Conservation (phyloP, 2,113 vertebrate genomes). For the Numida meleagris region DNA sequence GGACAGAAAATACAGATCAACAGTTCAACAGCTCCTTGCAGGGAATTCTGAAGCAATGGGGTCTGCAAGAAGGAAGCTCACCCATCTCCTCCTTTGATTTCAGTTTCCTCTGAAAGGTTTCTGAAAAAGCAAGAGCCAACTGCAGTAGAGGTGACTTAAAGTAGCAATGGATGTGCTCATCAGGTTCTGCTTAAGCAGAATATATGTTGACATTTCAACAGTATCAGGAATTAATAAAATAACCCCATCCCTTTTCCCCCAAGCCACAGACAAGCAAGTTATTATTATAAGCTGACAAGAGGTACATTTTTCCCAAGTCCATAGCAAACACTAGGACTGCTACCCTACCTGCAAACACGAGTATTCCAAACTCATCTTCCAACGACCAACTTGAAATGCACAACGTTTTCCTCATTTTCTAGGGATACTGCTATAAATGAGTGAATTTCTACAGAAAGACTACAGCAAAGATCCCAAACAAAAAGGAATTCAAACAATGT, state of each 20-base stretch:
- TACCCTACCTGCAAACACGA: background rate
- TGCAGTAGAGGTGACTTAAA: background rate
- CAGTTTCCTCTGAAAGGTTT: background rate
- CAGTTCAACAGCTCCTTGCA: accelerated
- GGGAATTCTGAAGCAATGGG: accelerated
- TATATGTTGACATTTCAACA: background rate
- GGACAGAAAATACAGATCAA: background rate
- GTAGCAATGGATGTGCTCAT: background rate
- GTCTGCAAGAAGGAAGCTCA: background rate
- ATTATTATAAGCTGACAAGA: accelerated
- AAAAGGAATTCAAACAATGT: background rate
- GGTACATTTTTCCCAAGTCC: background rate
- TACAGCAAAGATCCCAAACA: background rate
- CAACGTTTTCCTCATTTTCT: accelerated
- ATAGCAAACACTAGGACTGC: background rate
- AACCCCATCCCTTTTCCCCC: background rate
- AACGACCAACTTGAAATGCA: background rate
- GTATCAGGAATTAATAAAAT: background rate
- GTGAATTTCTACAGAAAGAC: background rate
- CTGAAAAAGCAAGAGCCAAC: background rate
- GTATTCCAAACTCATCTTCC: background rate
- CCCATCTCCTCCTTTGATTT: background rate
- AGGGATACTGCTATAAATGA: background rate
- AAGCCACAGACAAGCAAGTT: background rate
- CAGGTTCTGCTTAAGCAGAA: background rate